Conservation (phyloP, 23 tunicate genomes). For the Halocynthia roretzi region DNA sequence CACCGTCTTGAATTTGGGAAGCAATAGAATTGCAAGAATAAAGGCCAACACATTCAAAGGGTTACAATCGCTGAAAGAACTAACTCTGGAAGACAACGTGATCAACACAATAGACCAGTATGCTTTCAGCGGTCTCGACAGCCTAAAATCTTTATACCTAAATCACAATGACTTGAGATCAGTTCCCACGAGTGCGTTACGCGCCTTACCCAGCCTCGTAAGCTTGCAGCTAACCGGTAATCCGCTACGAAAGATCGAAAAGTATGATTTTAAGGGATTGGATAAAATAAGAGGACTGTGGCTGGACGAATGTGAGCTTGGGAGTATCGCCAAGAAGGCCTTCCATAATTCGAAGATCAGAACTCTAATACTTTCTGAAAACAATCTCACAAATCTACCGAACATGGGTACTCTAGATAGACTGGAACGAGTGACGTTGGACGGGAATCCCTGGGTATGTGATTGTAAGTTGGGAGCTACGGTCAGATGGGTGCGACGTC, state of each 20-base stretch:
- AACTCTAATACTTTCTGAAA: slow-evolving; percentile 5
- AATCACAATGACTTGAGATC: neutral
- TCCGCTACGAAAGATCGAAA: neutral
- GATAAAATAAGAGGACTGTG: slow-evolving; percentile 1
- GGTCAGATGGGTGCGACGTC: neutral
- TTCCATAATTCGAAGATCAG: slow-evolving; percentile 10
- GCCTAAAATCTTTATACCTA: neutral
- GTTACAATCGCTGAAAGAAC: neutral
- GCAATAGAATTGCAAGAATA: neutral
- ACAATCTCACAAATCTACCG: slow-evolving; percentile 6
- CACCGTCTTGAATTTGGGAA: neutral
- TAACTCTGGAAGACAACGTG: slow-evolving; percentile 8
- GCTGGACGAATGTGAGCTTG: slow-evolving; percentile 18
- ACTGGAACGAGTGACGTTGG: slow-evolving; percentile 4
- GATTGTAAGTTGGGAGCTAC: slow-evolving; percentile 6
- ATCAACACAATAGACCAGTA: neutral
- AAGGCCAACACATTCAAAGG: neutral
- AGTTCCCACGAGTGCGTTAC: slow-evolving; percentile 2
- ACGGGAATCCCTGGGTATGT: slow-evolving; percentile 17
- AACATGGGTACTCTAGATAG: slow-evolving; percentile 5
- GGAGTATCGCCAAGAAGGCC: neutral
- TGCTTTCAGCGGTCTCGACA: slow-evolving; percentile 12
- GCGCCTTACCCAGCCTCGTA: neutral
- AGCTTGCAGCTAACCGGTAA: slow-evolving; percentile 7
- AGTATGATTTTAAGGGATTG: slow-evolving; percentile 2